phyloP scores from a whole-genome alignment of 2,797 vertebrate species.

The Cynodonichthys magdalenae region DNA sequence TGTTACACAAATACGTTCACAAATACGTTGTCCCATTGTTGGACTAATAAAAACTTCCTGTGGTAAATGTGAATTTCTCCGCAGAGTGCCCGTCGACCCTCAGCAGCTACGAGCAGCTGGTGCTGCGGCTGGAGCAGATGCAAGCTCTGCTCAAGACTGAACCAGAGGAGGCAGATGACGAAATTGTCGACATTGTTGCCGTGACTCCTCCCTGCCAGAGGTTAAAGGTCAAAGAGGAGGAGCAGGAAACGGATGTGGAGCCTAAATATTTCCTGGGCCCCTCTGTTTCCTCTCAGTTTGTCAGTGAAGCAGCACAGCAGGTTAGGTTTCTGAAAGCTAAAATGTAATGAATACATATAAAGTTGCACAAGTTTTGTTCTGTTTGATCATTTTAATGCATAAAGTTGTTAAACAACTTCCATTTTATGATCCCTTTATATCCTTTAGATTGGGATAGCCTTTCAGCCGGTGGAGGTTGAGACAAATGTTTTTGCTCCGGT shows the following conservation, averaged over 20 bases:
- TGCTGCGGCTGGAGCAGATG: conserved; percentile 90
- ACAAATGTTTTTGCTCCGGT: conserved; percentile 90
- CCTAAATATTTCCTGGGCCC: conserved; percentile 89
- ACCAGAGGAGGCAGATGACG: conserved; percentile 85
- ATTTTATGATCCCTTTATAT: conserved; percentile 14
- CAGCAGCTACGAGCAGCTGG: conserved; percentile 85
- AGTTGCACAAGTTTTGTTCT: no score
- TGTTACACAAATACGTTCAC: conserved; percentile 2
- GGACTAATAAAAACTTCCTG: background rate
- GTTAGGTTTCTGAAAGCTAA: conserved; percentile 65
- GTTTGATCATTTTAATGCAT: no score
- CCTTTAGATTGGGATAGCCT: conserved; percentile 89
- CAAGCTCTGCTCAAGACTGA: conserved; percentile 93
- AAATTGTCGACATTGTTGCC: conserved; percentile 90
- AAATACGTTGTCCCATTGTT: conserved; percentile 14
- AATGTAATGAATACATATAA: no score
- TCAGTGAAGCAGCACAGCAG: conserved; percentile 90
- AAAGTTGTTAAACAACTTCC: no score
- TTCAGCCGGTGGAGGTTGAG: conserved; percentile 92
- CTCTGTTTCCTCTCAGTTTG: conserved; percentile 86
- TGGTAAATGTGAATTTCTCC: conserved; percentile 10
- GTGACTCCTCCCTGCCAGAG: conserved; percentile 82
- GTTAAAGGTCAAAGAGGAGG: conserved; percentile 91
- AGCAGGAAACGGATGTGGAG: conserved; percentile 88
- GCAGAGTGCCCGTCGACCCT: conserved; percentile 91